Conservation (phyloP, 2,113 vertebrate species). For the Tenrec ecaudatus region DNA sequence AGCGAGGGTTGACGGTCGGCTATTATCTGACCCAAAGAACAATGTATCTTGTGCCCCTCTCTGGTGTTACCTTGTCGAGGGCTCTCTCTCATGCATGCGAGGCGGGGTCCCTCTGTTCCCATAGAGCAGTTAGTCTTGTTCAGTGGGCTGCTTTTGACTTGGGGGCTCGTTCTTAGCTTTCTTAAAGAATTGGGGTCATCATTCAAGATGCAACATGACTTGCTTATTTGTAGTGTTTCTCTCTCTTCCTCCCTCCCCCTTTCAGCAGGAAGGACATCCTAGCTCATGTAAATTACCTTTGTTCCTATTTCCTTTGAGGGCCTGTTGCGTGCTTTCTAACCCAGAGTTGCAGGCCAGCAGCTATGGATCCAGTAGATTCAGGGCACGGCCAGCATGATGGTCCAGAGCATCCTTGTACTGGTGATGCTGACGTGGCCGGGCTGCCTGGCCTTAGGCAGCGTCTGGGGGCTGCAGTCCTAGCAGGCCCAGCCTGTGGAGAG, state of each 20-base stretch:
- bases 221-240: neutral
- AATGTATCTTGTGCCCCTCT: rapidly evolving
- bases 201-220: neutral
- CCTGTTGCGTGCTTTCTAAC: neutral
- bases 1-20: neutral
- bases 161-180: neutral
- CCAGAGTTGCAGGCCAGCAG: neutral
- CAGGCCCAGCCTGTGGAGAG: too few species aligned
- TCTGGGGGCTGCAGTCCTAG: neutral
- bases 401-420: too few species aligned
- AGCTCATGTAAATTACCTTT: neutral
- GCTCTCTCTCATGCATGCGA: neutral
- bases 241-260: neutral
- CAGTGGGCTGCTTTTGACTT: neutral
- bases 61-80: neutral
- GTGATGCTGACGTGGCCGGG: neutral
- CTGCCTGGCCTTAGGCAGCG: neutral
- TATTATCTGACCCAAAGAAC: rapidly evolving
- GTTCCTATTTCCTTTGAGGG: neutral
- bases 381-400: rapidly evolving
- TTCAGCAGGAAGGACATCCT: neutral
- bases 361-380: rapidly evolving
- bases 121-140: rapidly evolving
- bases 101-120: rapidly evolving
- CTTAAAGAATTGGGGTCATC: neutral